These are phyloP conservation scores for Calidris pygmaea DNA, from an alignment of 2,113 vertebrate genomes.

Conservation along the genomic window DNA sequence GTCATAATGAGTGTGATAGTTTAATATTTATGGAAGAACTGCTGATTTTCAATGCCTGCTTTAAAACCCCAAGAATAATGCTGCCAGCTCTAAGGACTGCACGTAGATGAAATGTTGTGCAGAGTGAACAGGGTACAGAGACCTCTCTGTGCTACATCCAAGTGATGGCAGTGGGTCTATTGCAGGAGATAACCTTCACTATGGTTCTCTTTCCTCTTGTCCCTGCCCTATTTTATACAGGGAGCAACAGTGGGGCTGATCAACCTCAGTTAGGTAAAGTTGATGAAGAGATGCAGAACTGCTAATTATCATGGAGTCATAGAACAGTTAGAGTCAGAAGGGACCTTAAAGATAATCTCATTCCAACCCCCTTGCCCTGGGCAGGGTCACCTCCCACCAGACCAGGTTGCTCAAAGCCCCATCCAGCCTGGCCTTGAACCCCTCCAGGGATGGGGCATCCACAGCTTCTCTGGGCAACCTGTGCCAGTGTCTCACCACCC, in stretches of 20 bases:
- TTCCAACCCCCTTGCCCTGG: not conserved
- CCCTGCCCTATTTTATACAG: fast-evolving
- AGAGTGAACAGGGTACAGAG: not conserved
- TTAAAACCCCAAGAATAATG: conserved; percentile 14
- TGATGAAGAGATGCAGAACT: not conserved
- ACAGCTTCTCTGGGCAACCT: not conserved
- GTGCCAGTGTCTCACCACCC: not conserved
- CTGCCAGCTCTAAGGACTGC: not conserved
- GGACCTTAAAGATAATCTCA: not conserved
- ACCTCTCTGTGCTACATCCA: not conserved
- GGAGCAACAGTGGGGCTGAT: not conserved
- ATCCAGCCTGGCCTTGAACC: not conserved
- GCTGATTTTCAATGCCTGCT: conserved; percentile 50
- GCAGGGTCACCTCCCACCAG: not conserved
- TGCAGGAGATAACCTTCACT: not conserved
- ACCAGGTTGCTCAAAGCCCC: not conserved
- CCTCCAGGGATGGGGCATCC: not conserved
- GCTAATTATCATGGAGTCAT: not conserved
- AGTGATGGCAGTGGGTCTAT: not conserved
- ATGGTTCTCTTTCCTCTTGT: not conserved
- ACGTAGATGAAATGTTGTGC: not conserved
- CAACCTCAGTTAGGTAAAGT: not conserved
- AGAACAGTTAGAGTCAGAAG: not conserved
- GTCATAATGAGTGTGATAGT: conserved; percentile 59
- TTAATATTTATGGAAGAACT: conserved; percentile 64